Percentiles rank a stretch among this genome's conserved stretches.
Evolutionary conservation across 2,113 vertebrate species (phyloP).

Genomic region (Willisornis vidua): DNA sequence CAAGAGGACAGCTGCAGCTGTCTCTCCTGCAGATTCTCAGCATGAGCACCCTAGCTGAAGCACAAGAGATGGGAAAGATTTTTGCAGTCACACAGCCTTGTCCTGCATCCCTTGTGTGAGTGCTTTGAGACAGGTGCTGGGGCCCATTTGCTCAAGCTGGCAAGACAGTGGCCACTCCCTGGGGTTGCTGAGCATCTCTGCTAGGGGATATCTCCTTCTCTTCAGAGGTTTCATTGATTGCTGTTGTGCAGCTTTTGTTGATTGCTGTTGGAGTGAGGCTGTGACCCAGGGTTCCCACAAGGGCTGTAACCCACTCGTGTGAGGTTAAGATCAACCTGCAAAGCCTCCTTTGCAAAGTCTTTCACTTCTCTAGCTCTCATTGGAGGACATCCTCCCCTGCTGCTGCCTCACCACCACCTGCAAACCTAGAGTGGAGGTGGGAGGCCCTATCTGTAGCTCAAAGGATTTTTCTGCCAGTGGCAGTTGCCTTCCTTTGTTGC

Average conservation of each 20-base stretch:
- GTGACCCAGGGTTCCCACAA: background rate
- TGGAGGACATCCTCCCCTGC: background rate
- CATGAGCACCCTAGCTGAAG: background rate
- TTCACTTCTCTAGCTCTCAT: background rate
- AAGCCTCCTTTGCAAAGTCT: background rate
- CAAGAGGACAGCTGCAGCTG: background rate
- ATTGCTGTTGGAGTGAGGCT: background rate
- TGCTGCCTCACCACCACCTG: background rate
- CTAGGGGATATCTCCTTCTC: background rate
- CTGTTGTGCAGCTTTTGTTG: background rate
- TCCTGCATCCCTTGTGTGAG: background rate
- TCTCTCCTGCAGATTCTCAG: background rate
- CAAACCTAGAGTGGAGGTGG: background rate
- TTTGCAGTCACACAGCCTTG: background rate
- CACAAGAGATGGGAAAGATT: background rate
- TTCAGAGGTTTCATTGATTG: background rate
- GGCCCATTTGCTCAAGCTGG: background rate
- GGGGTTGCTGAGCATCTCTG: background rate
- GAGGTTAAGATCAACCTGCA: background rate
- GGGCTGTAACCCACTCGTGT: background rate
- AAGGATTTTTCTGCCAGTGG: background rate
- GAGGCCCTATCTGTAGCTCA: background rate
- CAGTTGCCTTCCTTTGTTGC: background rate
- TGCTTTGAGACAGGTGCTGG: background rate
- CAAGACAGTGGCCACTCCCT: background rate